Percentiles rank a stretch among this genome's conserved stretches.
phyloP scores from a whole-genome alignment of 2,888 invertebrate species.

The Camponotus fellah region DNA sequence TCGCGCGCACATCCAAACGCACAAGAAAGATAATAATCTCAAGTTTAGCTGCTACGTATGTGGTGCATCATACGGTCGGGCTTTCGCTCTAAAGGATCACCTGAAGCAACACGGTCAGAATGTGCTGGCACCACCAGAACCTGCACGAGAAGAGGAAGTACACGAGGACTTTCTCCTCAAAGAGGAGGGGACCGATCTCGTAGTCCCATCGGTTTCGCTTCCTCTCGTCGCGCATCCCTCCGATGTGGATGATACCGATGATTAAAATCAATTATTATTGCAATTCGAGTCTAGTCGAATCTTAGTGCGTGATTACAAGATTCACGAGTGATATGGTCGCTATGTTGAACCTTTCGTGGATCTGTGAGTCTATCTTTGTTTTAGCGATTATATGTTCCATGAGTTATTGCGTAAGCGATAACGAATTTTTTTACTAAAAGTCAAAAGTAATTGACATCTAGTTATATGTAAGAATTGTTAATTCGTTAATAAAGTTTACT shows the following conservation, averaged over 20 bases:
- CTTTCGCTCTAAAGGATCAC: constrained; percentile 92
- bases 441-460: constrained; percentile 7
- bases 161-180: constrained; percentile 79
- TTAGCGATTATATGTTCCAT: neutral
- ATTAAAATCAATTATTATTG: constrained; percentile 64
- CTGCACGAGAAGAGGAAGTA: constrained; percentile 82
- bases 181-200: constrained; percentile 77
- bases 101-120: constrained; percentile 89
- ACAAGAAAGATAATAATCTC: constrained; percentile 90
- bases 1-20: constrained; percentile 92
- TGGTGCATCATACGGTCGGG: constrained; percentile 92
- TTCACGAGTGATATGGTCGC: neutral
- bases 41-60: constrained; percentile 91
- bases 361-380: neutral
- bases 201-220: constrained; percentile 73
- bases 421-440: constrained; percentile 35
- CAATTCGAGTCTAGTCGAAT: constrained; percentile 45
- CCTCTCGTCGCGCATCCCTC: constrained; percentile 74
- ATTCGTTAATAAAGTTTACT: constrained; percentile 45
- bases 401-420: neutral
- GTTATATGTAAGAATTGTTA: constrained; percentile 39
- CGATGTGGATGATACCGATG: constrained; percentile 77
- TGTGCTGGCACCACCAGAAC: constrained; percentile 81
- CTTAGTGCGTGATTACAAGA: neutral
- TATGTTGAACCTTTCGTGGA: neutral